Evolutionary conservation across 2,888 invertebrate species (phyloP), one percentile per base, ranked within the genome.

Genomic region (Marronus borbonicus): DNA sequence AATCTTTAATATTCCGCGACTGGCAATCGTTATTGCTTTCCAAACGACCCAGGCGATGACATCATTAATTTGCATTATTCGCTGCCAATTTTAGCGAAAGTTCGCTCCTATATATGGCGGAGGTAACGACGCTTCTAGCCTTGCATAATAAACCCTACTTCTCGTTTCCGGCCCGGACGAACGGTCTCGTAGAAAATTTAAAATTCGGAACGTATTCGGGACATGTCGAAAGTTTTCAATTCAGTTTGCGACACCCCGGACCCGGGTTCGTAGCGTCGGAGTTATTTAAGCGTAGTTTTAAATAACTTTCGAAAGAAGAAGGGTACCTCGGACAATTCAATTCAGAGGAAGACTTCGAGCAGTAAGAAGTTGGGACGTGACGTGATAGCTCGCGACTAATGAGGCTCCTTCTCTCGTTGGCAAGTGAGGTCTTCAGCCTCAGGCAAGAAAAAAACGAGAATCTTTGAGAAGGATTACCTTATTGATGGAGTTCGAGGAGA

Each of bases 11-110:
- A 70, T 55, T 70, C 70, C 55, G 65, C 31, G n/a, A 55, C 28
- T 8, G 17, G 31, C 31, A 55, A 31, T 55, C 70, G 70, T 36
- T 70, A 70, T 70, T 55, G 70, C 55, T 55, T 70, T 70, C 36
- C 55, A 55, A 70, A 55, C 65, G 65, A 17, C 55, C n/a, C 55
- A 12, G 20, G 49, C 55, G 70, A 70, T 70, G 70, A 70, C 70
- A 70, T 55, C 70, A 70, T 70, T 70, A 70, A 70, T 70, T 70
- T 70, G 70, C 70, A 70, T 70, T 70, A 52, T 65, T 65, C 65
- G 65, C 17, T 10, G 44, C 39, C 36, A 39, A 7, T 44, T 8
- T 44, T 44, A 8, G 8, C 10, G 31, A 65, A 39, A 44, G 28
- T 17, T 55, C 17, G 55, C 3, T 7, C 14, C n/a, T 20, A 14